Evolutionary conservation across 2,797 vertebrate species (phyloP), one percentile per base, ranked within the genome.

Genomic region (Thaleichthys pacificus): DNA sequence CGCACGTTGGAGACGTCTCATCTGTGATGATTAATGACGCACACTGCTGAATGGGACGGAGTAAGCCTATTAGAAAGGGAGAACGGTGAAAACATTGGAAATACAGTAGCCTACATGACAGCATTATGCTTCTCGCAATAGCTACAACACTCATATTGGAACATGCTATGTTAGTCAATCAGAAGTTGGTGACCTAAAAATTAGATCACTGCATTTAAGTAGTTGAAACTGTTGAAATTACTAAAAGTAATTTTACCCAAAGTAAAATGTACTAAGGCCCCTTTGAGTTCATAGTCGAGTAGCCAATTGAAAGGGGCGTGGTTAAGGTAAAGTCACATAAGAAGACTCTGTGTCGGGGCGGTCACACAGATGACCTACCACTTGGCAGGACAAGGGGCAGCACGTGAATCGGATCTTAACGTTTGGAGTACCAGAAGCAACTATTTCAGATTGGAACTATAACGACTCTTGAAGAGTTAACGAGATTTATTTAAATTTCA

Each of bases 221-320:
- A 12, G 42, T 47, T 47, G 42, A 47, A 47, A 47, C 42, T 14
- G 9, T 11, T 47, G 3, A 47, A 12, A 30, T 30, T 4, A 30
- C 42, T 47, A 47, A 47, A 47, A 47, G 42, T 47, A 42, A 42
- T 42, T 42, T 42, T 8, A 11, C 38, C 38, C 7, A 0, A 42
- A 42, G 1, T 42, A 42, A 42, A 42, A n/a, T n/a, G 1, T n/a
- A 5, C 4, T n/a, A 54, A 17, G 51, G 17, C 15, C 51, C 19
- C 19, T 3, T n/a, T 49, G 14, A 11, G 64, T 30, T 12, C 66
- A 67, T 30, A 28, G 42, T 28, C 65, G 26, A 67, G 49, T 66
- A 14, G 21, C 63, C 15, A 66, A 49, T 66, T 51, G 42, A 66
- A 51, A 26, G 66, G 66, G 66, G 66, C 66, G 66, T 67, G 66